These are phyloP conservation scores for Arvicanthis niloticus DNA, from an alignment of 2,113 vertebrate species.

Conservation along the genomic window DNA sequence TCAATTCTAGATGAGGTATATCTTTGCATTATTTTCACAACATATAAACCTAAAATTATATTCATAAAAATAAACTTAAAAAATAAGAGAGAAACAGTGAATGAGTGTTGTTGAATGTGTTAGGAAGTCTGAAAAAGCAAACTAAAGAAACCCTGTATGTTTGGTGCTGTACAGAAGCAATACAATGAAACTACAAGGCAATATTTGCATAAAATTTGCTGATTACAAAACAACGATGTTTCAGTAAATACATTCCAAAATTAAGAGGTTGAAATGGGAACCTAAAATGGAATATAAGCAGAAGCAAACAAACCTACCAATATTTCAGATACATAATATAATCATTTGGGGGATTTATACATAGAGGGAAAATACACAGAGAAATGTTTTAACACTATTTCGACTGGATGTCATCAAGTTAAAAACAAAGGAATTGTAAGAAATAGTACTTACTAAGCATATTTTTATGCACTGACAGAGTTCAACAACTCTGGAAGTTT, in stretches of 20 bases:
- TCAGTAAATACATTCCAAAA: conserved; percentile 9
- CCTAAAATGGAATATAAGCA: not conserved
- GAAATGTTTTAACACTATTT: conserved; percentile 34
- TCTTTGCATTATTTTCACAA: not conserved
- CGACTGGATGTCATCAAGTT: not conserved
- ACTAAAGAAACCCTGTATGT: not conserved
- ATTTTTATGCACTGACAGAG: not conserved
- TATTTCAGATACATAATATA: not conserved
- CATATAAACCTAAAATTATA: not conserved
- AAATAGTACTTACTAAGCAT: not conserved
- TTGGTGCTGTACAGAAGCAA: not conserved
- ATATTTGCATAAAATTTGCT: not conserved
- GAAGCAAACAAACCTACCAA: not conserved
- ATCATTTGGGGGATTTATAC: not conserved
- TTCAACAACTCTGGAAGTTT: not conserved
- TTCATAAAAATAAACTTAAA: not conserved
- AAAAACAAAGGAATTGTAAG: conserved; percentile 23
- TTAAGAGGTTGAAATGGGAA: not conserved
- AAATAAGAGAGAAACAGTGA: conserved; percentile 10
- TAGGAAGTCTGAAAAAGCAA: not conserved
- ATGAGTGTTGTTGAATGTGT: not conserved
- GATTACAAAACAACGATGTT: not conserved
- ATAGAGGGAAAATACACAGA: not conserved
- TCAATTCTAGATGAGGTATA: not conserved
- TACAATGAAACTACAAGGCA: not conserved